Evolutionary conservation across 2,797 vertebrate genomes (phyloP).

Genomic region (Mormyrops boulengeri): DNA sequence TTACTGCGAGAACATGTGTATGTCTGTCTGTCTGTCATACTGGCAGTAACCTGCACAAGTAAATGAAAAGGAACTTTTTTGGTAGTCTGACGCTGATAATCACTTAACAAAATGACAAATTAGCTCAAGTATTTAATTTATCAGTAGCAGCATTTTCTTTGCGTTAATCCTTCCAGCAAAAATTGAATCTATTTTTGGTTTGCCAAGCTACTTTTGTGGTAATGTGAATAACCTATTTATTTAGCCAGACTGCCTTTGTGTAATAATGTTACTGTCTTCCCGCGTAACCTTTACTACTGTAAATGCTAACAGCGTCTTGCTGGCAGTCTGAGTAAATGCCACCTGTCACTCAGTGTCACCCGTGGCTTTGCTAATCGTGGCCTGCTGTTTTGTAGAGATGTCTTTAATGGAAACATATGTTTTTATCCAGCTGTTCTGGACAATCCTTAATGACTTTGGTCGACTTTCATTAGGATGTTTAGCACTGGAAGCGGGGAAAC

Average conservation of each 20-base stretch:
- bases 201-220: background rate
- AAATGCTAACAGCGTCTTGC: background rate
- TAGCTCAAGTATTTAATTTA: background rate
- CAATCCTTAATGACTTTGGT: background rate
- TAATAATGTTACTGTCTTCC: background rate
- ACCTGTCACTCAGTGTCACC: background rate
- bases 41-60: background rate
- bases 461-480: background rate
- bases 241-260: background rate
- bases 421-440: background rate
- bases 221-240: conserved; percentile 5
- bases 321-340: background rate
- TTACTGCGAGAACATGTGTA: background rate
- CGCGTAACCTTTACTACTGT: background rate
- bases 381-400: background rate
- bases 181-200: background rate
- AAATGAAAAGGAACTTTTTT: background rate
- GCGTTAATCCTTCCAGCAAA: background rate
- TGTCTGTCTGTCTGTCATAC: background rate
- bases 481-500: background rate
- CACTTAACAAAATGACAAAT: background rate
- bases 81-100: background rate
- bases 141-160: background rate
- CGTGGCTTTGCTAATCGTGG: background rate
- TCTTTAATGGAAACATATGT: background rate